Base-by-base conservation (phyloP, 2,888 invertebrate species). In the Ennomos quercinarius region DNA sequence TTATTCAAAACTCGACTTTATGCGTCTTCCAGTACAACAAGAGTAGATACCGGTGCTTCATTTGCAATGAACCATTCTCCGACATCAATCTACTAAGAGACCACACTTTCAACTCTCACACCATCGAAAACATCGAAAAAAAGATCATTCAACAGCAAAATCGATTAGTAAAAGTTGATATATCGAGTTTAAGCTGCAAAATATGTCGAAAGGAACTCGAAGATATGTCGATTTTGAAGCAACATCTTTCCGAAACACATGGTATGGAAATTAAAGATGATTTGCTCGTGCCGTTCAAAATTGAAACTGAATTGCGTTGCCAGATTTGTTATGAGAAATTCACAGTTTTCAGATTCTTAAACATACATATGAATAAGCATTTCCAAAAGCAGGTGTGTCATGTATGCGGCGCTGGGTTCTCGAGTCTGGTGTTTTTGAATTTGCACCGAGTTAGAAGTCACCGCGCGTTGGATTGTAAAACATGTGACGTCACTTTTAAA, bases 21-120 rank as follows among this genome's bases (percentile, higher is more conserved):
- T 83, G 87, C 51, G 83, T 87, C 0, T 92, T 92, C 41, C 90
- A 90, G 63, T 91, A 87, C 87, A 82, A 90, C 61, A 87, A 84
- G 36, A 89, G 91, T 41, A 64, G 84, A 5, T 92, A 88, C 53
- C 63, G 84, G 3, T 91, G 91, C 43, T 90, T 88, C 50, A 84
- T 86, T 53, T 92, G 91, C 64, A 84, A 83, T n/a, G 77, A 85
- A 58, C 85, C 88, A 0, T 91, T 87, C 53, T 74, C 81, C 0
- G 84, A 89, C 44, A 78, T 89, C 2, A 59, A 69, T 9, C n/a
- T 64, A 3, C 61, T 92, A 3, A 76, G 74, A 64, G 69, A 77
- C 27, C 91, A 92, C 66, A 83, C 83, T 0, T 51, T 65, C 1
- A 63, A 59, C 0, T 47, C 50, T 0, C 91, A 91, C 48, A 76